phyloP scores from a whole-genome alignment of 2,888 invertebrate genomes.

The Polymixis lichenea region DNA sequence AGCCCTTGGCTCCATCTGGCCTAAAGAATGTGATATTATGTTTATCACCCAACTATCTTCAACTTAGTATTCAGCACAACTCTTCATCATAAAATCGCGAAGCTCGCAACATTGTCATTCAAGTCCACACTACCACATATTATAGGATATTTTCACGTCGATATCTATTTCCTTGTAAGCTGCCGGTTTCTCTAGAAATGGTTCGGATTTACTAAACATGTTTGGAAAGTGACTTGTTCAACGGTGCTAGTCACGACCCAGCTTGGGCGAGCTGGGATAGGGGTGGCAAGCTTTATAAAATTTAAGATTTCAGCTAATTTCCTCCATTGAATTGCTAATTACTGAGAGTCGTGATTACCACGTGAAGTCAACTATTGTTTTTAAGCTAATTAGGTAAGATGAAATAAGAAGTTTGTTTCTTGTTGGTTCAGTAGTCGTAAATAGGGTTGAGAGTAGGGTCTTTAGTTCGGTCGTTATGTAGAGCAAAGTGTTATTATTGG shows the following conservation, averaged over 20 bases:
- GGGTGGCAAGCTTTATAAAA: slow-evolving; percentile 33
- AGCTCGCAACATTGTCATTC: slow-evolving; percentile 45
- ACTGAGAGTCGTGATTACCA: no score
- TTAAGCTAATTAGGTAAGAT: neutral
- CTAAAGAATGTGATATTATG: slow-evolving; percentile 16
- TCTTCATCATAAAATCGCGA: slow-evolving; percentile 7
- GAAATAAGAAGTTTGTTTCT: neutral
- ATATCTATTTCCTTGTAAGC: slow-evolving; percentile 67
- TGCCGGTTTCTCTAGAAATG: slow-evolving; percentile 77
- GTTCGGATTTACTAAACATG: slow-evolving; percentile 82
- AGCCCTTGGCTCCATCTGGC: neutral
- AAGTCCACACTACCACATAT: slow-evolving; percentile 14
- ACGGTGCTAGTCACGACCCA: slow-evolving; percentile 74
- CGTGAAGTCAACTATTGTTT: no score
- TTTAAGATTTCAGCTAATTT: neutral
- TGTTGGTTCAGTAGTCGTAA: neutral
- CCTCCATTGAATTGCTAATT: no score
- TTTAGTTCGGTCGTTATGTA: neutral
- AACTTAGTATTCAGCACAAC: slow-evolving; percentile 27
- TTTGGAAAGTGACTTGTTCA: slow-evolving; percentile 83
- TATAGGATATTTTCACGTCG: slow-evolving; percentile 60
- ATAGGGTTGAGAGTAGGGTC: neutral
- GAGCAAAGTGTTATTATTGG: neutral
- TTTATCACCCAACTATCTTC: neutral
- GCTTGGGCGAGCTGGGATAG: slow-evolving; percentile 45